Percentiles rank a stretch among this genome's conserved stretches.
These are phyloP conservation scores for Cottoperca gobio DNA, from an alignment of 2,797 vertebrate species.

Conservation along the genomic window DNA sequence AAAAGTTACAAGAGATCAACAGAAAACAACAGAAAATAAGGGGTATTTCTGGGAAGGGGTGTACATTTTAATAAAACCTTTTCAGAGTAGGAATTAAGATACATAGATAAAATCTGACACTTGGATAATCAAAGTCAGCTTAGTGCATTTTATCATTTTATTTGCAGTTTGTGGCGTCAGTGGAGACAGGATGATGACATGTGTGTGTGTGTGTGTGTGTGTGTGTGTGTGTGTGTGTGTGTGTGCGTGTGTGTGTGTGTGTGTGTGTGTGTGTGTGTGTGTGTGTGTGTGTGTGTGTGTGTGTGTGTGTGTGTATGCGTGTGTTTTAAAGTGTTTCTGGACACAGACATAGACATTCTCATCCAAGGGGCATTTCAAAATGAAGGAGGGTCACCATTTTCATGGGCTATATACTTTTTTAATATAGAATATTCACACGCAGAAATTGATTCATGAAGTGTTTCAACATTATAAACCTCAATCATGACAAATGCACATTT, in stretches of 20 bases:
- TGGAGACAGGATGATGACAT: too few relatives aligned
- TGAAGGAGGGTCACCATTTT: constrained; percentile 15
- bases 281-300: constrained; percentile 16
- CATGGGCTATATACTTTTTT: constrained; percentile 12
- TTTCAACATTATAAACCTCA: neutral
- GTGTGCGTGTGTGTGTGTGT: constrained; percentile 10
- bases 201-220: constrained; percentile 9
- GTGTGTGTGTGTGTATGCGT: constrained; percentile 10
- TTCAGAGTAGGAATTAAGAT: constrained; percentile 19
- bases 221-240: constrained; percentile 11
- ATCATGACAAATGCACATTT: neutral
- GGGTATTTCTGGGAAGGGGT: neutral
- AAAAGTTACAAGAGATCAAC: neutral
- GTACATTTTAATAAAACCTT: constrained; percentile 7
- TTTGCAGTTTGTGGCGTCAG: constrained; percentile 33
- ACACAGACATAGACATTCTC: constrained; percentile 22
- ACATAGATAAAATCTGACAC: neutral
- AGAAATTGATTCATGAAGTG: constrained; percentile 14
- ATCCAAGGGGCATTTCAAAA: constrained; percentile 23
- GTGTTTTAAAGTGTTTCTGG: constrained; percentile 8
- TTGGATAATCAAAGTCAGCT: constrained; percentile 31
- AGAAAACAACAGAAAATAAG: too few relatives aligned
- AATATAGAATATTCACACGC: constrained; percentile 1
- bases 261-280: constrained; percentile 12
- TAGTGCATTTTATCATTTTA: constrained; percentile 20